Percentiles rank a stretch among this genome's conserved stretches.
Evolutionary conservation across 1,140 invertebrate species (phyloP).

Genomic region (Trissolcus basalis): DNA sequence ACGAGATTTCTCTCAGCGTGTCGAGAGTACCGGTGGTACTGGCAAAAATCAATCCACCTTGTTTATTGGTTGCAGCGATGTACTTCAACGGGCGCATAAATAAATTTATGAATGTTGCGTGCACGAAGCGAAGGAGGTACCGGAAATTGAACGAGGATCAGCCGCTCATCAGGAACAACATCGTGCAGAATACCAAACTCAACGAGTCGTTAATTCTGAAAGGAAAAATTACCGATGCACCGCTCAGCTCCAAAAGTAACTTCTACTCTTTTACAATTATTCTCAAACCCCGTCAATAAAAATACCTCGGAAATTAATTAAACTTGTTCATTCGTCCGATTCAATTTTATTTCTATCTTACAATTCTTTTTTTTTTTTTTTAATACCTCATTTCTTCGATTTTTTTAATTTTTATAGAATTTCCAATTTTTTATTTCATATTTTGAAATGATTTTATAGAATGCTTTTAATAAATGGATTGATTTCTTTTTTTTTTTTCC

Average conservation of each 20-base stretch:
- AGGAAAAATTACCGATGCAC: slow-evolving; percentile 43
- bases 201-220: slow-evolving; percentile 50
- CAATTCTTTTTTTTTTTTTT: no score
- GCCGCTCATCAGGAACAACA: slow-evolving; percentile 65
- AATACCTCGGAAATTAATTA: no score
- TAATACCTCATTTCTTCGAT: no score
- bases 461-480: no score
- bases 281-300: not conserved
- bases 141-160: slow-evolving; percentile 67
- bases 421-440: not conserved
- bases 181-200: slow-evolving; percentile 26
- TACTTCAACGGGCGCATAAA: slow-evolving; percentile 70
- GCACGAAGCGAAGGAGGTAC: slow-evolving; percentile 61
- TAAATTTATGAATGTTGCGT: slow-evolving; percentile 57
- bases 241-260: slow-evolving; percentile 33
- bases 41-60: slow-evolving; percentile 25
- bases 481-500: no score
- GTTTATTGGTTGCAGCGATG: slow-evolving; percentile 69
- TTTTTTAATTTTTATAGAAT: not conserved
- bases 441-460: not conserved
- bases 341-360: no score
- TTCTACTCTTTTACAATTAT: slow-evolving; percentile 2
- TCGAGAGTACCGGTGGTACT: slow-evolving; percentile 31
- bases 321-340: no score
- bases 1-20: slow-evolving; percentile 39